phyloP scores from a whole-genome alignment of 2,888 invertebrate genomes.

The Heteropelma amictum region DNA sequence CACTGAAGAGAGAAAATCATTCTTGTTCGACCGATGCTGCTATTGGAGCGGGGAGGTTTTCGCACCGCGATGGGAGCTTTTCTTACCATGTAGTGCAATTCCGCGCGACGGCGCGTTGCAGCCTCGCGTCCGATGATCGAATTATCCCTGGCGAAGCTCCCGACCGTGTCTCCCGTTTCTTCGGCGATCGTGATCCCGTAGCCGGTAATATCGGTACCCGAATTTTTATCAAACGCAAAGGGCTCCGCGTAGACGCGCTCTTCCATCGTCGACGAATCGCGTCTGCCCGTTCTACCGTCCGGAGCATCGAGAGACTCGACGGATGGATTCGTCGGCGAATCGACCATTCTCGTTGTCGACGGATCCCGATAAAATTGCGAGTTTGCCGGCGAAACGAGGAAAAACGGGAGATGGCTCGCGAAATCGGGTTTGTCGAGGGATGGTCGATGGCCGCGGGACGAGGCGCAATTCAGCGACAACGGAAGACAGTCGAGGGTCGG shows the following conservation, averaged over 20 bases:
- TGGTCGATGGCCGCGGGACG: constrained; percentile 60
- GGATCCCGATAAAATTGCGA: no score
- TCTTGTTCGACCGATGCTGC: not conserved
- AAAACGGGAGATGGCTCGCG: constrained; percentile 54
- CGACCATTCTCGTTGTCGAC: no score
- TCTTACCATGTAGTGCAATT: constrained; percentile 79
- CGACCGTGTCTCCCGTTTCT: no score
- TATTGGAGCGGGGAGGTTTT: not conserved
- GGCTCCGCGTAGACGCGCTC: constrained; percentile 85
- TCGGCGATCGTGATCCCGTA: constrained; percentile 50
- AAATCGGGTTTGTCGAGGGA: constrained; percentile 54
- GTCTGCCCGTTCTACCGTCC: no score
- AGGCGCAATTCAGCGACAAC: constrained; percentile 72
- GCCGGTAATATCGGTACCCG: constrained; percentile 59
- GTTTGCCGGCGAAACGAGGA: no score
- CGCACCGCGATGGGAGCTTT: not conserved
- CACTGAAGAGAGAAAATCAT: constrained; percentile 55
- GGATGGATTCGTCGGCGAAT: no score
- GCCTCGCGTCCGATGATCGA: constrained; percentile 49
- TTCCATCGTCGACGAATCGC: constrained; percentile 64
- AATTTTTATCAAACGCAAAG: constrained; percentile 67
- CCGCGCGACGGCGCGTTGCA: constrained; percentile 60
- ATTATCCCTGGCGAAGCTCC: no score
- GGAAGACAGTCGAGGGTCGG: constrained; percentile 74
- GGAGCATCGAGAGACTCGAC: no score